phyloP scores from a whole-genome alignment of 2,888 invertebrate genomes.

The Leucophenga maculata region DNA sequence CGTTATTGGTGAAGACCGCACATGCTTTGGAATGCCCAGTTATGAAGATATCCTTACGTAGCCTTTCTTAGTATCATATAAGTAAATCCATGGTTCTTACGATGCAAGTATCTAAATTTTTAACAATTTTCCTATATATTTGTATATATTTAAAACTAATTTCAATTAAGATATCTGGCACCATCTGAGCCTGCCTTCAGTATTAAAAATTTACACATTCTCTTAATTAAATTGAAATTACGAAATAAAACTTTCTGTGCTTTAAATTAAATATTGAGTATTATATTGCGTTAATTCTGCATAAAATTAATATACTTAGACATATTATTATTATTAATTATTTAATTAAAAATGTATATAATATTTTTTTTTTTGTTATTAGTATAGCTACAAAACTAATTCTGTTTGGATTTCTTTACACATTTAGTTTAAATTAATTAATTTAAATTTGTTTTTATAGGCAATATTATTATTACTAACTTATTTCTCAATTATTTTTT shows the following conservation, averaged over 20 bases:
- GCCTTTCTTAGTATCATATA: too few relatives aligned
- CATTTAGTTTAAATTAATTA: conserved; percentile 38
- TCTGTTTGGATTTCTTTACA: conserved; percentile 39
- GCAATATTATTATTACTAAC: conserved; percentile 14
- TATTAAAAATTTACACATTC: conserved; percentile 20
- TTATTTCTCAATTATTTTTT: too few relatives aligned
- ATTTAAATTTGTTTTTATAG: conserved; percentile 36
- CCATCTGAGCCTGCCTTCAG: too few relatives aligned
- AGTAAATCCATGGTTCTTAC: too few relatives aligned
- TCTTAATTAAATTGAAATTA: conserved; percentile 41
- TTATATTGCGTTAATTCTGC: conserved; percentile 27
- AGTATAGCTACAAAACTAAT: conserved; percentile 15
- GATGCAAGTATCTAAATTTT: too few relatives aligned
- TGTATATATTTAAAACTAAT: too few relatives aligned
- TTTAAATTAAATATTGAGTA: conserved; percentile 40
- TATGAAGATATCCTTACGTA: too few relatives aligned
- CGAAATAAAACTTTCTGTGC: neutral
- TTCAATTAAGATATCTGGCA: too few relatives aligned
- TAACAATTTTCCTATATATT: too few relatives aligned
- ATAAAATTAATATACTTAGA: conserved; percentile 33
- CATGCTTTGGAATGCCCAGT: too few relatives aligned
- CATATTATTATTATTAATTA: neutral
- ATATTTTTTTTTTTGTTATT: neutral
- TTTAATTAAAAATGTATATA: neutral
- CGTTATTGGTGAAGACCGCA: too few relatives aligned